Evolutionary conservation across 1,140 invertebrate species (phyloP).

Genomic region (Centruroides sculpturatus): DNA sequence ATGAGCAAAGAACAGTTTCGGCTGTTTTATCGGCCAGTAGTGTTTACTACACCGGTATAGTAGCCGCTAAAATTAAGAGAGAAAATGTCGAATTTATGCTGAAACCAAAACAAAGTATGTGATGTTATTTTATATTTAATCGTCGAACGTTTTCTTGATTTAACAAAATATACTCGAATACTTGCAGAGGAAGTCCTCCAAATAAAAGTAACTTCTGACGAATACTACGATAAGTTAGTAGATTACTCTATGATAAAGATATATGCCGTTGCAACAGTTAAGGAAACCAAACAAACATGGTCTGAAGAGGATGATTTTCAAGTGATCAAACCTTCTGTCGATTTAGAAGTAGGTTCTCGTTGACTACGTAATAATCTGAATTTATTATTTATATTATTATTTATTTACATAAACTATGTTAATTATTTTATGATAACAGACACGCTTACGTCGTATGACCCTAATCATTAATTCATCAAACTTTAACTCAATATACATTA

Average conservation of each 20-base stretch:
- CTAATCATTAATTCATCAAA: too few relatives aligned
- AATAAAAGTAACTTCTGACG: slow-evolving; percentile 56
- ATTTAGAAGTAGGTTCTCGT: slow-evolving; percentile 41
- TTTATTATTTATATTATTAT: too few relatives aligned
- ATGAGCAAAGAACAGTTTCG: slow-evolving; percentile 44
- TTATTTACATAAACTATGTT: too few relatives aligned
- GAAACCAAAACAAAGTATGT: slow-evolving; percentile 18
- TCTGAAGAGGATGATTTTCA: slow-evolving; percentile 80
- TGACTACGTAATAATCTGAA: too few relatives aligned
- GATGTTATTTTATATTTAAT: background rate
- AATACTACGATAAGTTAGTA: slow-evolving; percentile 59
- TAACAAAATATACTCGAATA: too few relatives aligned
- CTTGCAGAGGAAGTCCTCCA: slow-evolving; percentile 43
- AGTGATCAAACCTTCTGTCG: slow-evolving; percentile 71
- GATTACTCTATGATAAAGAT: slow-evolving; percentile 74
- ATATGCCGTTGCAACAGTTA: slow-evolving; percentile 59
- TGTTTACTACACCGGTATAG: slow-evolving; percentile 62
- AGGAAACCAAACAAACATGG: slow-evolving; percentile 71
- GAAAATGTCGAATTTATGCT: slow-evolving; percentile 32
- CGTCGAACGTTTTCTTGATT: too few relatives aligned
- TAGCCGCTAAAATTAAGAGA: slow-evolving; percentile 48
- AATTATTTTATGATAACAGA: too few relatives aligned
- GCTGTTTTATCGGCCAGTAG: slow-evolving; percentile 47
- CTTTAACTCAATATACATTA: too few relatives aligned
- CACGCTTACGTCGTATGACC: too few relatives aligned